Percentiles rank a stretch among this genome's conserved stretches.
Evolutionary conservation across 1,140 invertebrate genomes (phyloP).

Genomic region (Eueides isabella): DNA sequence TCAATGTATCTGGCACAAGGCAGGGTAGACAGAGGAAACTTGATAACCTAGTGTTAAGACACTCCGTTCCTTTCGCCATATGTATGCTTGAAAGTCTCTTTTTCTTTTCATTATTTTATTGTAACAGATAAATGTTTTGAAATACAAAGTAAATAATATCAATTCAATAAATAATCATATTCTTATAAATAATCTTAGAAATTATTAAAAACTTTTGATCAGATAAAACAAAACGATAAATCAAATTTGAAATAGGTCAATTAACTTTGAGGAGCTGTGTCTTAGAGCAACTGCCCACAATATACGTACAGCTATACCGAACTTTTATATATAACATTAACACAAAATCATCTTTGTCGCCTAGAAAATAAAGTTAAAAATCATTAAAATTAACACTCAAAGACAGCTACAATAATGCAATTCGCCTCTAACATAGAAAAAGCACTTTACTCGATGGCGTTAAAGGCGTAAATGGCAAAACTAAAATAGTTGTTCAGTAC

Average conservation of each 20-base stretch:
- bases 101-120: no score
- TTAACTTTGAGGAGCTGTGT: constrained; percentile 62
- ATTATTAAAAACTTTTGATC: background rate
- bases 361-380: constrained; percentile 30
- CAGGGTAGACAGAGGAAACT: no score
- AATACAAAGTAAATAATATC: background rate
- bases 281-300: constrained; percentile 68
- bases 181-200: no score
- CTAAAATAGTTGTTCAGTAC: constrained; percentile 52
- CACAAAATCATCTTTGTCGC: background rate
- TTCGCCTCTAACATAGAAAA: constrained; percentile 26
- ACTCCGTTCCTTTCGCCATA: no score
- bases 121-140: no score
- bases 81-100: no score
- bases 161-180: background rate
- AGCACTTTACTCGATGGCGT: background rate
- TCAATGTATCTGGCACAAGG: no score
- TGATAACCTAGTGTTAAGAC: no score
- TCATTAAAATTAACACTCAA: constrained; percentile 11
- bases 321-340: background rate
- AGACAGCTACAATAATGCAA: constrained; percentile 48
- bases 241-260: constrained; percentile 39
- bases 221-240: background rate
- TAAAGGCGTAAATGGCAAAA: constrained; percentile 37
- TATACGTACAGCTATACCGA: constrained; percentile 53